Evolutionary conservation across 1,140 invertebrate species (phyloP), one percentile per base, ranked within the genome.

Genomic region (Holotrichia oblita): DNA sequence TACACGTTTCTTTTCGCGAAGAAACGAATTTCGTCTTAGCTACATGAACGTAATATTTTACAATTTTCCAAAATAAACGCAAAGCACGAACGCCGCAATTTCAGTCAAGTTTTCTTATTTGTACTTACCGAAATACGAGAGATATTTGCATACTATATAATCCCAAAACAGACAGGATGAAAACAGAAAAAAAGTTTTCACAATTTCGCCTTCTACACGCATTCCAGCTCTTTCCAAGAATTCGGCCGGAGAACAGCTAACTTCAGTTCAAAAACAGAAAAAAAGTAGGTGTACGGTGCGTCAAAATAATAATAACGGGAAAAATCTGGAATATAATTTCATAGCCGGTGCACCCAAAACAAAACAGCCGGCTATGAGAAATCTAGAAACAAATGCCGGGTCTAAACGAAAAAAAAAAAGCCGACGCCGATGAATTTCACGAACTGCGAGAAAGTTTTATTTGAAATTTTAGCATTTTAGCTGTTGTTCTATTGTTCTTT

Each of bases 271-370:
- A 55, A 55, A 55, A 14, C 14, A 3, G 48, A 55, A 17, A 55
- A 55, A 17, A 17, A 14, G 48, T 55, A 55, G 48, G 48, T 6
- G 48, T 48, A 48, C 12, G 14, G 6, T 55, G 14, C 48, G 48
- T 55, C 48, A 55, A 55, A 55, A 55, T 55, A 55, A 55, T 55
- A 55, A 55, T 55, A 6, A 55, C 12, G n/a, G 48, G 17, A 17
- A 55, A 55, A 55, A 55, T 55, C 48, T 55, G n/a, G 48, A 55
- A n/a, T 17, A 55, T 17, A 55, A 55, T 55, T 55, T 55, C n/a
- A 55, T 55, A 55, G 48, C n/a, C 44, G 2, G 44, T 9, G n/a
- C 44, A 9, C 10, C 48, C 48, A 55, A 55, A 55, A 55, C 48
- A 55, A 55, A n/a, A 14, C 48, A 14, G 48, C 14, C n/a, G 48